A percentile compares a stretch with the other conserved stretches of the same genome.
phyloP scores from a whole-genome alignment of 2,113 vertebrate genomes.

The Rhynchopsitta pachyrhyncha region DNA sequence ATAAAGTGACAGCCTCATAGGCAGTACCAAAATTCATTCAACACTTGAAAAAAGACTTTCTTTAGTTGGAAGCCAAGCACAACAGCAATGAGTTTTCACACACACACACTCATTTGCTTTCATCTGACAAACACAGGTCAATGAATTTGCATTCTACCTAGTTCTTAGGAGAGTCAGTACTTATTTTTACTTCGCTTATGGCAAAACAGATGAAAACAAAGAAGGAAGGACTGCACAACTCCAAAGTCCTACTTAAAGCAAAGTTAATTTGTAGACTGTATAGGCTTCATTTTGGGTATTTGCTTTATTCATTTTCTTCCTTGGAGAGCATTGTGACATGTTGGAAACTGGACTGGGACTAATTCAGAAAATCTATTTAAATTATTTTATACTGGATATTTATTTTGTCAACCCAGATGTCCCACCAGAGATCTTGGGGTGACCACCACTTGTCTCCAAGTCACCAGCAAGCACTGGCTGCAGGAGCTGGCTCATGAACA shows the following conservation, averaged over 20 bases:
- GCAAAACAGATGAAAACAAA: background rate
- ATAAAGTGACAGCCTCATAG: background rate
- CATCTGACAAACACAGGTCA: constrained; percentile 27
- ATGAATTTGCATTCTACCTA: background rate
- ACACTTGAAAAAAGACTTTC: background rate
- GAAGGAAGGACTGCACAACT: background rate
- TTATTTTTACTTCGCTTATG: background rate
- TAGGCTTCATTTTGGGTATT: background rate
- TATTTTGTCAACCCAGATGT: background rate
- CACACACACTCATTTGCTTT: constrained; percentile 1
- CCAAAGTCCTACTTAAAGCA: background rate
- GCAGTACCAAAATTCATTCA: constrained; percentile 22
- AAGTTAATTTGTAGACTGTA: background rate
- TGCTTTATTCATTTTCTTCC: background rate
- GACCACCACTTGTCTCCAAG: background rate
- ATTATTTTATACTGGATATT: background rate
- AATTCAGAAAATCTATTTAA: background rate
- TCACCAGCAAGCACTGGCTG: background rate
- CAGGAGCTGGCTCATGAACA: background rate
- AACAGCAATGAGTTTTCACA: constrained; percentile 21
- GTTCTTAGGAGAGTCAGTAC: background rate
- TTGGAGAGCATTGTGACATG: background rate
- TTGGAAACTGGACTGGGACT: background rate
- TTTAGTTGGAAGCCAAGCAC: constrained; percentile 45
- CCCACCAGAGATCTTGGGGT: background rate